A percentile compares a stretch with the other conserved stretches of the same genome.
These are phyloP conservation scores for Tipula lateralis DNA, from an alignment of 2,888 invertebrate genomes.

Conservation along the genomic window DNA sequence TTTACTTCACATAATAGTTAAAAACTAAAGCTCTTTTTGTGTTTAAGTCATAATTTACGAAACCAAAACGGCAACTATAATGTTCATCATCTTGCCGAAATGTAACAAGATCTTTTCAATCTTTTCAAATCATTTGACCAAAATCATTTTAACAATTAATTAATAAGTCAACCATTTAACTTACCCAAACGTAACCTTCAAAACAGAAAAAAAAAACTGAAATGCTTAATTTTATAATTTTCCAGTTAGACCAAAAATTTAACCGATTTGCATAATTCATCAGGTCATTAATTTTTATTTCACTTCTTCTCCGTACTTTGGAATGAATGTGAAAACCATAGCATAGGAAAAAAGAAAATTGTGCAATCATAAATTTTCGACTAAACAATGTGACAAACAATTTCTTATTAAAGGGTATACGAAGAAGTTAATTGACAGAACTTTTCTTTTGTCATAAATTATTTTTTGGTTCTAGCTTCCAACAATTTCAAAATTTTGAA, in stretches of 20 bases:
- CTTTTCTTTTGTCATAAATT: background rate
- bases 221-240: background rate
- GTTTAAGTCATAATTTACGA: too few species aligned
- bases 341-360: background rate
- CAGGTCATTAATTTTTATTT: background rate
- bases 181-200: background rate
- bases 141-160: background rate
- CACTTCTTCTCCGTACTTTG: background rate
- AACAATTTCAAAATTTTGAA: background rate
- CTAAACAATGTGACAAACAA: background rate
- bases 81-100: too few species aligned
- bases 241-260: background rate
- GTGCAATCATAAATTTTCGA: background rate
- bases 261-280: conserved; percentile 13
- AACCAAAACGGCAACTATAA: too few species aligned
- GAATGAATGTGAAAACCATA: background rate
- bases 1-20: too few species aligned
- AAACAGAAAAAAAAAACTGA: too few species aligned
- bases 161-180: conserved; percentile 11
- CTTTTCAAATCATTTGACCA: background rate
- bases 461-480: background rate
- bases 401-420: background rate
- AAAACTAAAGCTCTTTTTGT: too few species aligned
- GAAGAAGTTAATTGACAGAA: background rate
- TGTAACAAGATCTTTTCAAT: too few species aligned